Evolutionary conservation across 2,113 vertebrate species (phyloP).

Genomic region (Gymnogyps californianus): DNA sequence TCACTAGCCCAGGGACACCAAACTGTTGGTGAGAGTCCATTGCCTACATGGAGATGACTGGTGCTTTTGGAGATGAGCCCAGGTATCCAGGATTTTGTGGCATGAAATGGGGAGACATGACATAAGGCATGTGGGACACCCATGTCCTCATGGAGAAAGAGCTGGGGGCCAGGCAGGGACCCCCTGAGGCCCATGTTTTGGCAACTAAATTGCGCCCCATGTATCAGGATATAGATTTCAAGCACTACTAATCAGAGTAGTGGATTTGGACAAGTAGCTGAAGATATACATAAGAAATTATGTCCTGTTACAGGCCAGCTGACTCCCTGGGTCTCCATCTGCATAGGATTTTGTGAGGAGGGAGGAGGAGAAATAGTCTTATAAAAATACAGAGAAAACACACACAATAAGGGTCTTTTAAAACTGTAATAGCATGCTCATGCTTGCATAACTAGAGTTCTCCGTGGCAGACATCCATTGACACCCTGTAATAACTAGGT

Average conservation of each 20-base stretch:
- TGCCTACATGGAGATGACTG: not conserved
- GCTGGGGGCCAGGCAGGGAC: not conserved
- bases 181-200: rapidly evolving
- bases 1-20: not conserved
- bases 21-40: not conserved
- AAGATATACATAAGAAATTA: not conserved
- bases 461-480: not conserved
- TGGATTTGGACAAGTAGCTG: not conserved
- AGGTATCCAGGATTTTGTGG: not conserved
- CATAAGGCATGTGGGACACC: not conserved
- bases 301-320: not conserved
- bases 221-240: not conserved
- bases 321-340: not conserved
- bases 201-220: not conserved
- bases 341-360: not conserved
- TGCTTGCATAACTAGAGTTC: not conserved
- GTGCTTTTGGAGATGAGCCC: not conserved
- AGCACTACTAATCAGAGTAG: not conserved
- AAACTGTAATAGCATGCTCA: not conserved
- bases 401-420: not conserved
- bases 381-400: not conserved
- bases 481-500: not conserved
- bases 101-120: not conserved
- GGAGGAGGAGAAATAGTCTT: not conserved
- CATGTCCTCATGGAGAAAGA: not conserved